Base-by-base conservation (phyloP, 2,797 vertebrate genomes). In the Pseudochromis fuscus region DNA sequence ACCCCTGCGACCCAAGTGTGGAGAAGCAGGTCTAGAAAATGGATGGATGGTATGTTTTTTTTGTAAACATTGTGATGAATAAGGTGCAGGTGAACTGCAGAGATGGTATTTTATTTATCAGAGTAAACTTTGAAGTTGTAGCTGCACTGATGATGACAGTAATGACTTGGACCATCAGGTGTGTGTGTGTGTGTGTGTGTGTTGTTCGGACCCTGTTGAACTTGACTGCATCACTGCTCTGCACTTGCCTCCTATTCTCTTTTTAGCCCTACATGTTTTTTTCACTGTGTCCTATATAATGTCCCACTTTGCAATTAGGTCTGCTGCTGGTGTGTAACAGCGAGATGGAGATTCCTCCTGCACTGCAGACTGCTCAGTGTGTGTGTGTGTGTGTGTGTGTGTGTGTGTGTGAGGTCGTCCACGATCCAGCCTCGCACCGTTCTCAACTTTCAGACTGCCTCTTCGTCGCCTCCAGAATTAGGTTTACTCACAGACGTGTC, bases 261-360 rank as follows among this genome's bases (percentile, higher is more conserved):
- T 85, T 89, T 81, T 75, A 87, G 85, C 25, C 70, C 45, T 31
- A 18, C 76, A 21, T 11, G 40, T 84, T 75, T 87, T 86, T 77
- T 48, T 16, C 13, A 13, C 35, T 3, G 7, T 77, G 91, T 13
- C 89, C 89, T 87, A 92, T 53, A 83, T 91, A 85, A 78, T 92
- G 91, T 84, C 89, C 91, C 83, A 92, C 69, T 90, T 92, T 85
- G 67, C 63, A 91, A 88, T 82, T 46, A 86, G 88, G 91, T 88
- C 88, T 86, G 62, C 67, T 80, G 63, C 67, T 44, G 42, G 28
- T 75, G 77, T 52, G 76, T n/a, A 74, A 24, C 61, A 12, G 68
- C 51, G 31, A 31, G 58, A 42, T 21, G 72, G 67, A 79, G 75
- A 21, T 25, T 64, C 55, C 21, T 31, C 19, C 21, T 44, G 1